Base-by-base conservation (phyloP, 2,888 invertebrate genomes). In the Uloborus plumipes region DNA sequence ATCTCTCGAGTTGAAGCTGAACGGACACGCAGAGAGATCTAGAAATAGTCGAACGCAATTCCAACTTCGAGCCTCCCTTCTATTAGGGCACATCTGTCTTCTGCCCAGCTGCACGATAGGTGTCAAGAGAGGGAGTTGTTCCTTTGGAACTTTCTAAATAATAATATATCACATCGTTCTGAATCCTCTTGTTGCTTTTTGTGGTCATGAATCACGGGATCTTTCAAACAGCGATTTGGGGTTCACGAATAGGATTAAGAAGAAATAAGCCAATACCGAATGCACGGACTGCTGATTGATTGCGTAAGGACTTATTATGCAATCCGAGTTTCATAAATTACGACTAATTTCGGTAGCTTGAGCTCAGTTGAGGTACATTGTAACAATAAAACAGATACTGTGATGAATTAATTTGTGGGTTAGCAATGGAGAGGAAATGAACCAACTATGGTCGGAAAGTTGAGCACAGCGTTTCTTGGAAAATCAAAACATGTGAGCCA, bases 71-170 rank as follows among this genome's bases (percentile, higher is more conserved):
- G 20, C 66, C 51, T 16, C 51, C 22, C 39, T 39, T 39, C 39
- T 9, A 39, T 39, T 39, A 13, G 0, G 3, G 51, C 22, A 22
- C 66, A 66, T 66, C 51, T 66, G 49, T 66, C 66, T 66, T 66
- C 66, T 49, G 26, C 20, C 66, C 66, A 66, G 66, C 66, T 66
- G 66, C 20, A 51, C 50, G 16, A 66, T 50, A 66, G 66, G 66
- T 66, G 66, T 66, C 66, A 66, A 66, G 51, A 22, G 51, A 66
- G 66, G 66, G 66, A 66, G 66, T 66, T 51, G 66, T 66, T 66
- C 51, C 15, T 16, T 51, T 50, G 51, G 55, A 51, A 66, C 51
- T 26, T 66, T 66, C 66, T 50, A 51, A 66, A 66, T 66, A 66
- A 66, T 66, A 66, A 66, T 66, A 66, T 66, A 66, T 66, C 66